Evolutionary conservation across 2,797 vertebrate genomes (phyloP).

Genomic region (Gymnothorax reevesii): DNA sequence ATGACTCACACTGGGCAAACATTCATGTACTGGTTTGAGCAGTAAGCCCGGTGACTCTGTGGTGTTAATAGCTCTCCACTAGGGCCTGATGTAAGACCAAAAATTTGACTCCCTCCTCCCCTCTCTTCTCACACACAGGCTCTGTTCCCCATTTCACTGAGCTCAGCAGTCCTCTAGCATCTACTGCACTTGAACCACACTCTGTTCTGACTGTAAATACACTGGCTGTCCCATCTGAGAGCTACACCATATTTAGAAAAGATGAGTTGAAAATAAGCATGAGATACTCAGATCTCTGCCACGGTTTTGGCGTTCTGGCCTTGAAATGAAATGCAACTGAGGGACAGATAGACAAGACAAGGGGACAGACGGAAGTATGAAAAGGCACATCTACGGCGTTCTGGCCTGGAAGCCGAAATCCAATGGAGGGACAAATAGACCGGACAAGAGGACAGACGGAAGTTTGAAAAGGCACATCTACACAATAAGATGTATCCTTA

Average conservation of each 20-base stretch:
- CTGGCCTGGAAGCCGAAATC: too few relatives aligned
- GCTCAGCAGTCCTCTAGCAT: conserved; percentile 2
- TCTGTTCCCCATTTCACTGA: neutral
- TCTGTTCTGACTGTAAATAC: neutral
- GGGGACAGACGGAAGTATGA: too few relatives aligned
- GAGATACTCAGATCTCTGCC: too few relatives aligned
- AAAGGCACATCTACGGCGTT: too few relatives aligned
- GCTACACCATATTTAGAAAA: neutral
- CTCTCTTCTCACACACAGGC: neutral
- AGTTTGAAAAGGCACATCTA: too few relatives aligned
- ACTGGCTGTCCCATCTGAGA: neutral
- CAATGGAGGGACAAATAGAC: too few relatives aligned
- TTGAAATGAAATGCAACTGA: too few relatives aligned
- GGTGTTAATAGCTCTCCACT: conserved; percentile 30
- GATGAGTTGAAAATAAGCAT: neutral
- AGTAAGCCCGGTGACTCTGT: neutral
- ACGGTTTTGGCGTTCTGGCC: too few relatives aligned
- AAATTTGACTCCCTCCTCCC: neutral
- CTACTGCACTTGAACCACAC: neutral
- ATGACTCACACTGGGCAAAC: neutral
- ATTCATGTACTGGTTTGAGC: neutral
- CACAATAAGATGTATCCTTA: too few relatives aligned
- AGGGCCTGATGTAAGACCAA: conserved; percentile 29
- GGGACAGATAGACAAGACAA: too few relatives aligned
- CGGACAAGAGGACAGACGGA: too few relatives aligned